A percentile compares a stretch with the other conserved stretches of the same genome.
Evolutionary conservation across 2,113 vertebrate species (phyloP).

Genomic region (Oostethus manadensis): DNA sequence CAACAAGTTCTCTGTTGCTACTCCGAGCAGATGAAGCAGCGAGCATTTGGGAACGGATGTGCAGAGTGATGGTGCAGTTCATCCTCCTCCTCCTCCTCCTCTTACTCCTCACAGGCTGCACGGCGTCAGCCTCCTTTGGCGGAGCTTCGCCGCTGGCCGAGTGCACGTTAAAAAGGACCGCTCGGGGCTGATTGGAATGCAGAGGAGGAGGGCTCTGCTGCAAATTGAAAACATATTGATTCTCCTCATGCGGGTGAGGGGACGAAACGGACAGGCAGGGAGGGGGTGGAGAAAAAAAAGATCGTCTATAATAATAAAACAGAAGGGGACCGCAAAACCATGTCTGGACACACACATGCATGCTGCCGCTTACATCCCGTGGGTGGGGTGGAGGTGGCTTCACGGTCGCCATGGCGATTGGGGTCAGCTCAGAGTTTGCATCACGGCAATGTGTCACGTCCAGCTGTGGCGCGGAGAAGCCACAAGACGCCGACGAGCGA

Average conservation of each 20-base stretch:
- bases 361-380: slow-evolving; percentile 7
- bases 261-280: slow-evolving; percentile 19
- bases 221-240: slow-evolving; percentile 69
- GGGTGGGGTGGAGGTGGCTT: slow-evolving; percentile 8
- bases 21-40: neutral
- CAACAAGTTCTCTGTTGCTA: neutral
- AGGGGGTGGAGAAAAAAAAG: neutral
- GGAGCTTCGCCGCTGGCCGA: neutral
- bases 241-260: slow-evolving; percentile 53
- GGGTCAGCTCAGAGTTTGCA: slow-evolving; percentile 23
- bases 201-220: slow-evolving; percentile 67
- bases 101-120: no score
- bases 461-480: slow-evolving; percentile 48
- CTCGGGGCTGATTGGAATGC: slow-evolving; percentile 62
- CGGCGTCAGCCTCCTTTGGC: neutral
- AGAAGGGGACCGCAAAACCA: neutral
- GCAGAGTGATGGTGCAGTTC: slow-evolving; percentile 1
- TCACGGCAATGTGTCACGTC: slow-evolving; percentile 33
- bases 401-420: slow-evolving; percentile 37
- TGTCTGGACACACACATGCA: slow-evolving; percentile 12
- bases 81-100: no score
- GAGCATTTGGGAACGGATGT: no score
- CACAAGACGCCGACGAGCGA: slow-evolving; percentile 49
- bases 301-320: slow-evolving; percentile 11
- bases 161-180: slow-evolving; percentile 52